Conservation (phyloP, 2,113 vertebrate genomes). For the Mustelus asterias region DNA sequence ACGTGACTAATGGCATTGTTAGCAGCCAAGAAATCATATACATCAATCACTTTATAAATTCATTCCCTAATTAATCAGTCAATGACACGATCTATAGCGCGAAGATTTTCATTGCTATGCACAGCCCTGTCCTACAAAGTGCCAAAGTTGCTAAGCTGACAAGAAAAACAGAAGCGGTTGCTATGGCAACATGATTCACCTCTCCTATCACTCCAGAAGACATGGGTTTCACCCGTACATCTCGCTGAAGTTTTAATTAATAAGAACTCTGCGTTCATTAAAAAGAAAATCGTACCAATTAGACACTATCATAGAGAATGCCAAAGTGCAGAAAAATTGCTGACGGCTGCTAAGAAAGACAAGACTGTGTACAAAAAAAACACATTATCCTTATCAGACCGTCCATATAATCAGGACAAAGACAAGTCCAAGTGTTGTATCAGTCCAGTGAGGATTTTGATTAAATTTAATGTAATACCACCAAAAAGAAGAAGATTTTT, state of each 20-base stretch:
- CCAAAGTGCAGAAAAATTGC: neutral
- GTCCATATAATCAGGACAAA: neutral
- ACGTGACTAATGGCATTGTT: neutral
- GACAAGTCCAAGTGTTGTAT: neutral
- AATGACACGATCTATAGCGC: slow-evolving; percentile 12
- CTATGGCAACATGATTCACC: slow-evolving; percentile 27
- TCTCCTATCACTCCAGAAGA: slow-evolving; percentile 10
- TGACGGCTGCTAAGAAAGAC: neutral
- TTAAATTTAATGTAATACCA: neutral
- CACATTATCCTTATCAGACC: neutral
- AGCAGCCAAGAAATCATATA: slow-evolving; percentile 20
- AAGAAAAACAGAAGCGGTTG: slow-evolving; percentile 13
- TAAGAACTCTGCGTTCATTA: neutral
- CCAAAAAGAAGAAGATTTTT: neutral
- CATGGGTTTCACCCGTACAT: neutral
- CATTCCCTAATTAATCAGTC: slow-evolving; percentile 27
- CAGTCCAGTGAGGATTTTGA: neutral
- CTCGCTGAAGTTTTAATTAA: slow-evolving; percentile 34
- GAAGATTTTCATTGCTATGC: slow-evolving; percentile 30
- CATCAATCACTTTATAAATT: slow-evolving; percentile 22
- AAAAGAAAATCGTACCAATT: neutral
- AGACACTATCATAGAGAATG: neutral
- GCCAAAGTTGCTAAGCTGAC: slow-evolving; percentile 26
- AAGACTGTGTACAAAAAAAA: neutral
- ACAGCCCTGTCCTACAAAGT: slow-evolving; percentile 9